These are phyloP conservation scores for Stratiomys singularior DNA, from an alignment of 2,888 invertebrate genomes.

Conservation along the genomic window DNA sequence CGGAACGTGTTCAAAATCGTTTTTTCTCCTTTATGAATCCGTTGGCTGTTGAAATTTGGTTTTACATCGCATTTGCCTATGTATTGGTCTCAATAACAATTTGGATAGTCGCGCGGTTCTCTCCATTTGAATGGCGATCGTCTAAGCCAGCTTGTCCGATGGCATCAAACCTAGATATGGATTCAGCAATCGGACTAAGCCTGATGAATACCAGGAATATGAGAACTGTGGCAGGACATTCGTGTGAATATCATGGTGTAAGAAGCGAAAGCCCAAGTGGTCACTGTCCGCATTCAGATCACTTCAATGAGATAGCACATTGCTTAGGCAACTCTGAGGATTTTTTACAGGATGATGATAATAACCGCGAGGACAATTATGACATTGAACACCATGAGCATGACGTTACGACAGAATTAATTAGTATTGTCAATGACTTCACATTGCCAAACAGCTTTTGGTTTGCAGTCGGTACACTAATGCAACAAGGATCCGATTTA, in stretches of 20 bases:
- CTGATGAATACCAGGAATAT: constrained; percentile 52
- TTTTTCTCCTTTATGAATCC: constrained; percentile 89
- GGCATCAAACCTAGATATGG: constrained; percentile 62
- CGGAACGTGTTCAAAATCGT: constrained; percentile 74
- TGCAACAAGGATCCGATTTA: constrained; percentile 92
- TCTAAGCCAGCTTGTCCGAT: constrained; percentile 70
- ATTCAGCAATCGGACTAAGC: constrained; percentile 51
- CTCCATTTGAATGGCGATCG: constrained; percentile 81
- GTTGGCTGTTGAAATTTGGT: constrained; percentile 85
- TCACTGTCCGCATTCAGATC: background rate
- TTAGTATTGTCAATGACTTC: constrained; percentile 79
- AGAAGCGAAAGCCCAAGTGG: background rate
- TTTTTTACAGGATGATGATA: background rate
- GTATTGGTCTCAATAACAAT: constrained; percentile 81
- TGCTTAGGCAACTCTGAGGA: background rate
- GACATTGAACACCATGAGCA: constrained; percentile 54
- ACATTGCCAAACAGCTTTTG: constrained; percentile 90
- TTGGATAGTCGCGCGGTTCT: constrained; percentile 86
- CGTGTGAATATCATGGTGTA: constrained; percentile 17
- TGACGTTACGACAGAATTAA: constrained; percentile 50
- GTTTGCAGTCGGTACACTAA: constrained; percentile 95
- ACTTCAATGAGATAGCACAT: constrained; percentile 5
- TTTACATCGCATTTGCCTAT: constrained; percentile 81
- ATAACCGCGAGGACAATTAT: constrained; percentile 60
- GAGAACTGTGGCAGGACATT: constrained; percentile 16